Evolutionary conservation across 2,888 invertebrate genomes (phyloP).

Genomic region (Beris chalybata): DNA sequence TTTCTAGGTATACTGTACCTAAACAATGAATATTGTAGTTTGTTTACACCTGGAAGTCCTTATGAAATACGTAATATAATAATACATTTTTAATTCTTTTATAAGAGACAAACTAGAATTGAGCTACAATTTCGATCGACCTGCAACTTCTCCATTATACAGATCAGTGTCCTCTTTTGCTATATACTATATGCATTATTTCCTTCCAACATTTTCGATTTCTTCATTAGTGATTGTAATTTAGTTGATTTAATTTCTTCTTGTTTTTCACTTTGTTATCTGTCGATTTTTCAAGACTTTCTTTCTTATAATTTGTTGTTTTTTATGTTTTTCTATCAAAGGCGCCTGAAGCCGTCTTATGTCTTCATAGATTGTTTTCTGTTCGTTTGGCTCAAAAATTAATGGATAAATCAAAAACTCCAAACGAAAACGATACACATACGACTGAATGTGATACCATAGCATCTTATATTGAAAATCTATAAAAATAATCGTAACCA

Average conservation of each 20-base stretch:
- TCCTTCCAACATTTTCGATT: background rate
- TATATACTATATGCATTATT: too few species aligned
- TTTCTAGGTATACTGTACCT: too few species aligned
- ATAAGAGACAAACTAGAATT: too few species aligned
- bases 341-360: constrained; percentile 68
- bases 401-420: constrained; percentile 42
- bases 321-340: constrained; percentile 51
- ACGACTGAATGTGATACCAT: constrained; percentile 16
- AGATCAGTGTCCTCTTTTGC: too few species aligned
- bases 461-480: background rate
- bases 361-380: constrained; percentile 73
- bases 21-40: too few species aligned
- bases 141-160: too few species aligned
- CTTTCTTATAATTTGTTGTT: constrained; percentile 39
- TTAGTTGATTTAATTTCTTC: constrained; percentile 39
- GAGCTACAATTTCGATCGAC: too few species aligned
- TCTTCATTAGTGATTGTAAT: background rate
- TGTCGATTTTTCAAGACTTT: background rate
- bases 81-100: too few species aligned
- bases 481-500: too few species aligned
- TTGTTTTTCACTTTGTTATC: constrained; percentile 23
- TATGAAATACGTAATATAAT: too few species aligned
- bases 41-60: too few species aligned
- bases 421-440: constrained; percentile 12
- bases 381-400: constrained; percentile 61